Evolutionary conservation across 2,888 invertebrate genomes (phyloP).

Genomic region (Eristalis pertinax): DNA sequence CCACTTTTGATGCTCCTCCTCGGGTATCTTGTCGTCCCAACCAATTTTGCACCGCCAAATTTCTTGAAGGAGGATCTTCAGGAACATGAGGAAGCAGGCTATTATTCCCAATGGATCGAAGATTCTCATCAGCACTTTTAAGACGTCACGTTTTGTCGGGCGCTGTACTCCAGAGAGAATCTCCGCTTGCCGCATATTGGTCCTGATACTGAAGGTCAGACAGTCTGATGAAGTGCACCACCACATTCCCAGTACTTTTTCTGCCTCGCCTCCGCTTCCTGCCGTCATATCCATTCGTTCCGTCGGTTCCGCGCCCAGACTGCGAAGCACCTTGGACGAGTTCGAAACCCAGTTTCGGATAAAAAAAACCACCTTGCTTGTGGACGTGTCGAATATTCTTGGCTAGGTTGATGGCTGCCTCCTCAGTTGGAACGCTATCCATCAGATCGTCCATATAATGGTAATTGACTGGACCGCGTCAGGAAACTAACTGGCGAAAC

Average conservation of each 20-base stretch:
- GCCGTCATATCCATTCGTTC: constrained; percentile 1
- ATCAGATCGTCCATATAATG: no score
- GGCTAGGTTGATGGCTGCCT: constrained; percentile 63
- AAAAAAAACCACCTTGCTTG: not conserved
- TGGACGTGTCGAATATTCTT: constrained; percentile 61
- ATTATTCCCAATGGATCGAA: constrained; percentile 62
- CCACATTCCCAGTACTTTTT: constrained; percentile 47
- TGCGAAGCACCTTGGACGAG: constrained; percentile 11
- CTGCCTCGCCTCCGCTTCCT: constrained; percentile 22
- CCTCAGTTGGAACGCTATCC: no score
- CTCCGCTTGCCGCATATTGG: not conserved
- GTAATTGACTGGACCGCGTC: no score
- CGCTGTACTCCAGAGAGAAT: constrained; percentile 8
- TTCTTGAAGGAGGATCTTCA: constrained; percentile 65
- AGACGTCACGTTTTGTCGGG: constrained; percentile 62
- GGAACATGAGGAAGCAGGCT: constrained; percentile 29
- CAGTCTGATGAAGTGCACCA: constrained; percentile 40
- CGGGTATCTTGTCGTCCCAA: constrained; percentile 54
- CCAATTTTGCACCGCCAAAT: constrained; percentile 57
- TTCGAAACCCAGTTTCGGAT: constrained; percentile 10
- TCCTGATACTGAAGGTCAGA: constrained; percentile 33
- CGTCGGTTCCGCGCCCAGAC: not conserved
- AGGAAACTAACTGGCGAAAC: no score
- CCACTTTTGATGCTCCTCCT: constrained; percentile 34
- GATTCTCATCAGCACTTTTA: constrained; percentile 58